Conservation (phyloP, 2,888 invertebrate species). For the Bimastos eiseni region DNA sequence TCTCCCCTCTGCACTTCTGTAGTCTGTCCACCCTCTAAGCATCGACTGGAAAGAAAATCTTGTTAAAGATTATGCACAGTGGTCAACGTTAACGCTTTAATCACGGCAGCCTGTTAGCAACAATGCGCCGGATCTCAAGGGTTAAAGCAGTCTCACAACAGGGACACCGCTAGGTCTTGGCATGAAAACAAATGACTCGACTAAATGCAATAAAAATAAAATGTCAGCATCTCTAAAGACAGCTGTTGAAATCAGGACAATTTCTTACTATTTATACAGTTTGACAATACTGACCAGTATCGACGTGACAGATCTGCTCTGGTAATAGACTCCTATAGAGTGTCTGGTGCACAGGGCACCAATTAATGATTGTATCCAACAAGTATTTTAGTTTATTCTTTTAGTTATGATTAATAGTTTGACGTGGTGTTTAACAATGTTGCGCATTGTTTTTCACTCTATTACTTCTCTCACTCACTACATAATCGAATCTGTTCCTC, state of each 20-base stretch:
- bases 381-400: too few relatives aligned
- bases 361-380: background rate
- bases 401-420: too few relatives aligned
- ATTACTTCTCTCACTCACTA: too few relatives aligned
- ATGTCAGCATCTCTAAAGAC: background rate
- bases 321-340: background rate
- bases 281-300: background rate
- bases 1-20: background rate
- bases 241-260: background rate
- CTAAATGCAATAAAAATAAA: background rate
- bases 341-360: background rate
- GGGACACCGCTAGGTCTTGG: background rate
- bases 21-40: background rate
- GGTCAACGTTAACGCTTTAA: background rate
- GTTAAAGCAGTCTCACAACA: background rate
- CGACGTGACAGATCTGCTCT: background rate
- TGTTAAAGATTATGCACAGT: conserved; percentile 23
- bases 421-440: too few relatives aligned
- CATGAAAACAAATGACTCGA: background rate
- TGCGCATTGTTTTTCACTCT: too few relatives aligned
- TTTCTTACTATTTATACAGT: background rate
- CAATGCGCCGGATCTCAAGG: conserved; percentile 6
- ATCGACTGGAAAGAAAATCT: background rate
- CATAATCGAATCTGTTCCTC: too few relatives aligned
- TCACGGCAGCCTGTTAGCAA: background rate